phyloP scores from a whole-genome alignment of 1,140 invertebrate genomes.

The Cydia amplana region DNA sequence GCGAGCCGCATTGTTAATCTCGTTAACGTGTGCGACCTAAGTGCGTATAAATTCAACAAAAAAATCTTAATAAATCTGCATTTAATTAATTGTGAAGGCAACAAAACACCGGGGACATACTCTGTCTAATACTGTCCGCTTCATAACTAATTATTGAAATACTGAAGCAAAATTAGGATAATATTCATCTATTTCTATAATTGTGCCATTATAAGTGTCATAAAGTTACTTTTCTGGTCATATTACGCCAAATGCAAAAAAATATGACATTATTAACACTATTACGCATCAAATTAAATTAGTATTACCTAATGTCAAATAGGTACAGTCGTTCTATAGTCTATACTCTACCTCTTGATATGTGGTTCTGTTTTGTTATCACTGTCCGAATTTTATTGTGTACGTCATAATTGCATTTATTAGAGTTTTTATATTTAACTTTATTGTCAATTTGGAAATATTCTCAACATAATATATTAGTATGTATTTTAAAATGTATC shows the following conservation, averaged over 20 bases:
- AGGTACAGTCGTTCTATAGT: background rate
- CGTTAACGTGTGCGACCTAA: too few species aligned
- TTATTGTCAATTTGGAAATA: background rate
- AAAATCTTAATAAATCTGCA: too few species aligned
- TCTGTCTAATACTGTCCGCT: too few species aligned
- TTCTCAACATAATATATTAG: background rate
- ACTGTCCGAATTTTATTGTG: background rate
- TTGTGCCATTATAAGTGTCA: background rate
- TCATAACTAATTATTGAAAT: too few species aligned
- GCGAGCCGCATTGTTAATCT: too few species aligned
- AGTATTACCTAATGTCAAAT: background rate
- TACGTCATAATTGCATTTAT: background rate
- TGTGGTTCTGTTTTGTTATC: background rate
- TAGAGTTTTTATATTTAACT: background rate
- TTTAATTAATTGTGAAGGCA: too few species aligned
- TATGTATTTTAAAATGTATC: background rate
- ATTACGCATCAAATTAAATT: background rate
- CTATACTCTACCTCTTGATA: background rate
- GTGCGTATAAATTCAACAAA: too few species aligned
- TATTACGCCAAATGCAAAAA: background rate
- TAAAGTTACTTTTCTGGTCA: constrained; percentile 4
- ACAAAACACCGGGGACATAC: too few species aligned
- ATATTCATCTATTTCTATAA: background rate
- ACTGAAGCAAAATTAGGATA: background rate
- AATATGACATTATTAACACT: background rate